Evolutionary conservation across 2,797 vertebrate species (phyloP).

Genomic region (Sebastes nivosus): DNA sequence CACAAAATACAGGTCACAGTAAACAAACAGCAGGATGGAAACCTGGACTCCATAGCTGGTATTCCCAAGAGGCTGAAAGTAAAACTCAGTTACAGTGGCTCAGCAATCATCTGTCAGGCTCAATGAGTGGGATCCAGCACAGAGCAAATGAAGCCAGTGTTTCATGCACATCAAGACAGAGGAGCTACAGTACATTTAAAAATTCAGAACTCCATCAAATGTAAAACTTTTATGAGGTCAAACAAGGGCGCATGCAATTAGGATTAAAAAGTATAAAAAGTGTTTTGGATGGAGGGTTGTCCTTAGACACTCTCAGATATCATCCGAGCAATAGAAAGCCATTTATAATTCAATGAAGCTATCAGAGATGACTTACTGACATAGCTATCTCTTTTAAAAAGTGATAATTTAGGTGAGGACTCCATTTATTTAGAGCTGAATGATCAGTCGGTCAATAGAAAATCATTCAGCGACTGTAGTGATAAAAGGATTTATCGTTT

Average conservation of each 20-base stretch:
- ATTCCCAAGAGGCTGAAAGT: slow-evolving; percentile 15
- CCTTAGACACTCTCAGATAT: not conserved
- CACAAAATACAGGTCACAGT: slow-evolving; percentile 55
- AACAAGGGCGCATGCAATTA: not conserved
- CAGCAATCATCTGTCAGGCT: not conserved
- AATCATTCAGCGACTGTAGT: not conserved
- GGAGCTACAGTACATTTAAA: not conserved
- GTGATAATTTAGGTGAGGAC: not conserved
- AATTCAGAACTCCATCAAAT: not conserved
- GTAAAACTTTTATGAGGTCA: slow-evolving; percentile 1
- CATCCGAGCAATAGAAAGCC: not conserved
- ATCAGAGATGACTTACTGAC: slow-evolving; percentile 7
- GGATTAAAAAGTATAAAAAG: not conserved
- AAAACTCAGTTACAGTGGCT: not conserved
- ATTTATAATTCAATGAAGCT: slow-evolving; percentile 9
- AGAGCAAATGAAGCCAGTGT: not conserved
- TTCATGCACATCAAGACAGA: not conserved
- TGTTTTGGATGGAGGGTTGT: not conserved
- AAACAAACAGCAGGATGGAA: slow-evolving; percentile 54
- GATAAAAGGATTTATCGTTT: not conserved
- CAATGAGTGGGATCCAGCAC: not conserved
- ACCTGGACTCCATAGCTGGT: slow-evolving; percentile 19
- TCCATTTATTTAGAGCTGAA: not conserved
- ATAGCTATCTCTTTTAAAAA: not conserved
- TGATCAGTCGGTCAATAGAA: not conserved